A percentile compares a stretch with the other conserved stretches of the same genome.
These are phyloP conservation scores for Istiophorus platypterus DNA, from an alignment of 2,113 vertebrate species.

Conservation along the genomic window DNA sequence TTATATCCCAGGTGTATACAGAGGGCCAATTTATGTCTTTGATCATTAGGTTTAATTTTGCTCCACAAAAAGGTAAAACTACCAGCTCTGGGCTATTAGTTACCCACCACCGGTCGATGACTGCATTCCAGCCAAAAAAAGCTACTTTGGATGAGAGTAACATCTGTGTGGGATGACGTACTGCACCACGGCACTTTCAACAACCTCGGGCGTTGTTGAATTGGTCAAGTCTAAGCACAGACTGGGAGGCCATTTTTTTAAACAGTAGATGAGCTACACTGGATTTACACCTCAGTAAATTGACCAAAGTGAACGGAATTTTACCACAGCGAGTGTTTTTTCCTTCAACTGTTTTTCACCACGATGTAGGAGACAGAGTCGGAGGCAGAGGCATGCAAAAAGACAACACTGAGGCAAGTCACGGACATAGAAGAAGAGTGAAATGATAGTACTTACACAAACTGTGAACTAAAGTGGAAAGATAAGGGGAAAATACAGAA, in stretches of 20 bases:
- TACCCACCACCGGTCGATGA: constrained; percentile 75
- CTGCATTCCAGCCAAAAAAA: constrained; percentile 71
- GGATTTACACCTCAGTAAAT: constrained; percentile 50
- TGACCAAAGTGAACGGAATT: constrained; percentile 63
- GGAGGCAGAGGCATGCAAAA: constrained; percentile 75
- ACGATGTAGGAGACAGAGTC: constrained; percentile 66
- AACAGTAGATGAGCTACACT: constrained; percentile 70
- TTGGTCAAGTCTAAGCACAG: constrained; percentile 68
- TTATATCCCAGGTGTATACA: not conserved
- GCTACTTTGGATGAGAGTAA: constrained; percentile 70
- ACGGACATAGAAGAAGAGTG: constrained; percentile 81
- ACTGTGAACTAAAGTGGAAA: constrained; percentile 89
- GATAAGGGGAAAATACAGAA: constrained; percentile 87
- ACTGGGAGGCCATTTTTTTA: constrained; percentile 71
- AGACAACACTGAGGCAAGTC: constrained; percentile 79
- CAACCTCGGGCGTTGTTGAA: constrained; percentile 68
- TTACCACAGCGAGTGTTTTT: constrained; percentile 70
- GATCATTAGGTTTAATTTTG: constrained; percentile 6
- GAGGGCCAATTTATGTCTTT: constrained; percentile 29
- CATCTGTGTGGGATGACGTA: constrained; percentile 74
- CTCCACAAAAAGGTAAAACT: not conserved
- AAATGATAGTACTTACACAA: constrained; percentile 88
- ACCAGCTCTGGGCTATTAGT: constrained; percentile 25
- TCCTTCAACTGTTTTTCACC: constrained; percentile 68
- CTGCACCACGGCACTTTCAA: constrained; percentile 71